These are phyloP conservation scores for Stegodyphus dumicola DNA, from an alignment of 1,140 invertebrate genomes.

Conservation along the genomic window DNA sequence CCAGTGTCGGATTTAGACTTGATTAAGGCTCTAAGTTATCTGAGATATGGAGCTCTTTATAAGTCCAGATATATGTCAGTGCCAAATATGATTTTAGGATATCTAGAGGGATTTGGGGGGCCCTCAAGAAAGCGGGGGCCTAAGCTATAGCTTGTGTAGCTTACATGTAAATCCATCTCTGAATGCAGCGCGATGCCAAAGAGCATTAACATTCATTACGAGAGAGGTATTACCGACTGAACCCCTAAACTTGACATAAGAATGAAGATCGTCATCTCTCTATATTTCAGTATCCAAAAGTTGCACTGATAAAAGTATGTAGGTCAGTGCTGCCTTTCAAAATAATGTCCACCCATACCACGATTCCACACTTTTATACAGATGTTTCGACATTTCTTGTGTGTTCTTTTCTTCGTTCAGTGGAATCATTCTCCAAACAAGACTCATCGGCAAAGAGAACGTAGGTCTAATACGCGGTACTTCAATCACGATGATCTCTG, in stretches of 20 bases:
- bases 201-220: background rate
- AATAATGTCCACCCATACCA: background rate
- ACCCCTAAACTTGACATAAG: background rate
- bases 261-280: background rate
- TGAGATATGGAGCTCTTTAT: no score
- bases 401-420: no score
- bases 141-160: no score
- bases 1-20: no score
- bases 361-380: background rate
- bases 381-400: background rate
- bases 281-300: background rate
- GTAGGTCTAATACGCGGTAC: background rate
- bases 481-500: background rate
- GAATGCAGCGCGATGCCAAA: background rate
- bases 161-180: no score
- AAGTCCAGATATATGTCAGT: no score
- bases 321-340: background rate
- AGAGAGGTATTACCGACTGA: background rate
- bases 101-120: no score
- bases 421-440: background rate
- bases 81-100: no score
- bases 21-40: no score
- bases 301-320: background rate
- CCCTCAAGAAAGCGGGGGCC: no score
- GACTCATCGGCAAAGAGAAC: background rate